phyloP scores from a whole-genome alignment of 2,888 invertebrate genomes.

The Lithosia quadra region DNA sequence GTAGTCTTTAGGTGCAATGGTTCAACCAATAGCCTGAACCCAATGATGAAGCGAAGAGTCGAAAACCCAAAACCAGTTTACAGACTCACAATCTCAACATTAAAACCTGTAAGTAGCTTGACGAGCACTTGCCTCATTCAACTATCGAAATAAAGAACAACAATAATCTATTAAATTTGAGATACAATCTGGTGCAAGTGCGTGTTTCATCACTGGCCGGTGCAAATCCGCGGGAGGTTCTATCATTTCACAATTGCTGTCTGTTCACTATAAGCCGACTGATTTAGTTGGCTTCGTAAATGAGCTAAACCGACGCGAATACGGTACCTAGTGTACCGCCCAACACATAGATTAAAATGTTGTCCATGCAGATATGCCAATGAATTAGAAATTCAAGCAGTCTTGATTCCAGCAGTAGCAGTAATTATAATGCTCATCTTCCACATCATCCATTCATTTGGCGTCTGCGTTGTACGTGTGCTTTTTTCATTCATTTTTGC shows the following conservation, averaged over 20 bases:
- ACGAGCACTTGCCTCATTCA: constrained; percentile 57
- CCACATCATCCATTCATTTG: no score
- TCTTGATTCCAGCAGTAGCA: background rate
- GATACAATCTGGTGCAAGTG: constrained; percentile 70
- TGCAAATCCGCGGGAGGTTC: constrained; percentile 72
- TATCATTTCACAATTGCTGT: constrained; percentile 66
- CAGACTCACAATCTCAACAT: constrained; percentile 24
- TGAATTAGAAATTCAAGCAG: background rate
- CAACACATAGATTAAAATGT: constrained; percentile 63
- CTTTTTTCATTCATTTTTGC: no score
- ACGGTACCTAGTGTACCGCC: constrained; percentile 64
- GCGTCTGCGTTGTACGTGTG: no score
- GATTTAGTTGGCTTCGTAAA: constrained; percentile 72
- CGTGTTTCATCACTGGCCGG: constrained; percentile 68
- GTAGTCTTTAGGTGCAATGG: background rate
- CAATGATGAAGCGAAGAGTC: background rate
- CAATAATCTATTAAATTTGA: constrained; percentile 67
- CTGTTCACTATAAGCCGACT: constrained; percentile 65
- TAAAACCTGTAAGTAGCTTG: constrained; percentile 38
- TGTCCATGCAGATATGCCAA: constrained; percentile 31
- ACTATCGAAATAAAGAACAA: constrained; percentile 61
- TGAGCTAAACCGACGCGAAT: constrained; percentile 72
- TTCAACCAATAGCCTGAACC: background rate
- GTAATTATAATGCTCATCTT: background rate
- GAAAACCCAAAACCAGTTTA: background rate